These are phyloP conservation scores for Napeogenes inachia DNA, from an alignment of 2,888 invertebrate genomes.

Conservation along the genomic window DNA sequence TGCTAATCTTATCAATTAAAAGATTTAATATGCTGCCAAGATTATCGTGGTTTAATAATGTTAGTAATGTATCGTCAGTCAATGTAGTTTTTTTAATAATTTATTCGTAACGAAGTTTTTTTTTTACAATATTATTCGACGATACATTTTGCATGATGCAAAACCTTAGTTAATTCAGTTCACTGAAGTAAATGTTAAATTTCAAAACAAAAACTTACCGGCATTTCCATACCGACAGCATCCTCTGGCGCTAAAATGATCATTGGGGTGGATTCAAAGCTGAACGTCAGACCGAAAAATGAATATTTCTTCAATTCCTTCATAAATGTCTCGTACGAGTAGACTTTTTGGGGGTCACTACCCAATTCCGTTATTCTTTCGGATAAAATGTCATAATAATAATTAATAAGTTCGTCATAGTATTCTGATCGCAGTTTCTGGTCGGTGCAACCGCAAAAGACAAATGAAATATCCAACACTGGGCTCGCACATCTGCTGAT, in stretches of 20 bases:
- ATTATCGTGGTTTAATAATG: too few relatives aligned
- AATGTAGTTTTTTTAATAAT: too few relatives aligned
- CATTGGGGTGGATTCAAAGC: constrained; percentile 78
- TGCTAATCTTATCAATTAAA: too few relatives aligned
- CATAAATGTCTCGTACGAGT: constrained; percentile 70
- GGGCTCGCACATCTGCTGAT: constrained; percentile 78
- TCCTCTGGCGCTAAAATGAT: constrained; percentile 77
- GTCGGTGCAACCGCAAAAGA: constrained; percentile 77
- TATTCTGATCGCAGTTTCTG: constrained; percentile 74
- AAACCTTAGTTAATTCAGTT: constrained; percentile 2
- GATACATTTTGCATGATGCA: too few relatives aligned
- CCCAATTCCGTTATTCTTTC: constrained; percentile 77
- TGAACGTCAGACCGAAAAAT: constrained; percentile 76
- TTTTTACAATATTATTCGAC: too few relatives aligned
- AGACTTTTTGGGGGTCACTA: constrained; percentile 75
- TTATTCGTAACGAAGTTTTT: too few relatives aligned
- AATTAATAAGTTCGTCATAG: constrained; percentile 77
- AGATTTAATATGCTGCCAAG: too few relatives aligned
- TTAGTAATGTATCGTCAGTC: too few relatives aligned
- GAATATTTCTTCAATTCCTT: constrained; percentile 77
- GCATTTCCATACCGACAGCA: constrained; percentile 76
- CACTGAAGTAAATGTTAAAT: neutral
- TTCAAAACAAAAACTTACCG: constrained; percentile 47
- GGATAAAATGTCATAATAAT: constrained; percentile 78
- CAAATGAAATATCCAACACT: constrained; percentile 77